Percentiles rank a stretch among this genome's conserved stretches.
Evolutionary conservation across 2,113 vertebrate genomes (phyloP).

Genomic region (Vulpes lagopus): DNA sequence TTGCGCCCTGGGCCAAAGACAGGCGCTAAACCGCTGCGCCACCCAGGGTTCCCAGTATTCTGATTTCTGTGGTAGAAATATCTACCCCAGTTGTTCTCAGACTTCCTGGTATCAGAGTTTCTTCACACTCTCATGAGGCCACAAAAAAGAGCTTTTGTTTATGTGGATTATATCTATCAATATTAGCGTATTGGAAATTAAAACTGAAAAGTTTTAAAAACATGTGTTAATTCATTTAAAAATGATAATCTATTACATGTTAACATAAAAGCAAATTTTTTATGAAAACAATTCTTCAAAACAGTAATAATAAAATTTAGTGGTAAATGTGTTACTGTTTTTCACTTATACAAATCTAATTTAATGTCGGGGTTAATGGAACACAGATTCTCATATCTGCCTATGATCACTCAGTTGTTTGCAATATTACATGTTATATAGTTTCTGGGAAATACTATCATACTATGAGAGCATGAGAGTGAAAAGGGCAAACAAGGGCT

Average conservation of each 20-base stretch:
- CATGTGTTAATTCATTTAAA: not conserved
- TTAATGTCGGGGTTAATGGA: conserved; percentile 38
- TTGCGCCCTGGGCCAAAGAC: no score
- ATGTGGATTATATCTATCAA: not conserved
- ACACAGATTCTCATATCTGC: not conserved
- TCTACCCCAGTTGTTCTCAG: not conserved
- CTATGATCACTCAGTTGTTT: conserved; percentile 34
- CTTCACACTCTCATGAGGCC: not conserved
- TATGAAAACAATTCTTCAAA: not conserved
- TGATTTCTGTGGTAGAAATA: conserved; percentile 1
- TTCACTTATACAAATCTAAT: conserved; percentile 19
- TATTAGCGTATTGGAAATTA: conserved; percentile 45
- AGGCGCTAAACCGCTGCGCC: no score
- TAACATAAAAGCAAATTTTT: conserved; percentile 37
- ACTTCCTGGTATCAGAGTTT: not conserved
- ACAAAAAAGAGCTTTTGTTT: conserved; percentile 21
- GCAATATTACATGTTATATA: not conserved
- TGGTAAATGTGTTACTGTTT: not conserved
- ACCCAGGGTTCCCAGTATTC: not conserved
- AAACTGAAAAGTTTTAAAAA: conserved; percentile 17
- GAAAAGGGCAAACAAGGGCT: not conserved
- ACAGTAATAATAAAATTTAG: not conserved
- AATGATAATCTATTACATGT: not conserved
- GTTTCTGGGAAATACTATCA: not conserved
- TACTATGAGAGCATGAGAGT: not conserved